A percentile compares a stretch with the other conserved stretches of the same genome.
phyloP scores from a whole-genome alignment of 2,113 vertebrate species.

The Symphodus melops region DNA sequence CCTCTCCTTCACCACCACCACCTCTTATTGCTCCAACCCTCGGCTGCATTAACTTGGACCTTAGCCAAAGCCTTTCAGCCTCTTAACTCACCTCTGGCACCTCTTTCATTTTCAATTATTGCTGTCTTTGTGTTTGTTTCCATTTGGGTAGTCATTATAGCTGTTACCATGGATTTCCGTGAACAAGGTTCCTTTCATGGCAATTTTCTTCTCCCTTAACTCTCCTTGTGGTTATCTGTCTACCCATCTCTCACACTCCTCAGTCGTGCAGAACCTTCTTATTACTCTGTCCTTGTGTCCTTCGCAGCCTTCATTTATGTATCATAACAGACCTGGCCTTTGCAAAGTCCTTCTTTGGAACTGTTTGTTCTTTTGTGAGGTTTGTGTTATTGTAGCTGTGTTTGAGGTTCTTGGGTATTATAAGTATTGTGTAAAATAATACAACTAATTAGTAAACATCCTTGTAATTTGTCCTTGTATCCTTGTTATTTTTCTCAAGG shows the following conservation, averaged over 20 bases:
- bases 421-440: constrained; percentile 13
- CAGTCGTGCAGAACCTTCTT: constrained; percentile 34
- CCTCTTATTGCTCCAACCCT: constrained; percentile 18
- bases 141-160: constrained; percentile 59
- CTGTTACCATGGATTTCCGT: constrained; percentile 67
- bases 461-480: constrained; percentile 7
- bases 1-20: constrained; percentile 35
- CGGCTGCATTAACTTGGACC: constrained; percentile 45
- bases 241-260: constrained; percentile 26
- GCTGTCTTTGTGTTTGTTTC: constrained; percentile 58
- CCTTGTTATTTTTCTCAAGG: constrained; percentile 31
- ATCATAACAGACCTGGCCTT: neutral
- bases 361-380: neutral
- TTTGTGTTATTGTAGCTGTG: neutral
- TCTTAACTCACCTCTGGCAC: constrained; percentile 35
- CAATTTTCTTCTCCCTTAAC: constrained; percentile 22
- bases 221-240: constrained; percentile 41
- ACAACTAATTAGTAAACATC: neutral
- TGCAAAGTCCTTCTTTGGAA: neutral
- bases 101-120: constrained; percentile 63
- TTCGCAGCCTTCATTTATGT: neutral
- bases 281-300: constrained; percentile 36
- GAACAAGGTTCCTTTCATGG: constrained; percentile 53
- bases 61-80: constrained; percentile 47
- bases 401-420: constrained; percentile 4